Evolutionary conservation across 2,888 invertebrate genomes (phyloP), one percentile per base, ranked within the genome.

Genomic region (Macrosiphum euphorbiae): DNA sequence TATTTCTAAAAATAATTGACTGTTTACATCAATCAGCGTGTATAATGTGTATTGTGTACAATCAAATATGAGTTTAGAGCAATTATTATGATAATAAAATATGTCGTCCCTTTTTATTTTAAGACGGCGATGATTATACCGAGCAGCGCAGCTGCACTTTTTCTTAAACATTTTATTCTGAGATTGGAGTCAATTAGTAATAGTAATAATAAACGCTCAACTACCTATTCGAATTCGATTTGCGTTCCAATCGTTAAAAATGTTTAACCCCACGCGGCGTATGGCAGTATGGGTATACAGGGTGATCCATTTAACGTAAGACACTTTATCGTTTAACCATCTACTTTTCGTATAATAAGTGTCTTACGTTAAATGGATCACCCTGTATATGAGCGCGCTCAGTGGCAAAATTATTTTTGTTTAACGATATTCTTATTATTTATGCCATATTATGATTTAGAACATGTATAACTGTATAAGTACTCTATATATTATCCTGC

Each of bases 401-500:
- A 67, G n/a, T 67, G 67, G 67, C 67, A 67, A 67, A 67, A 67
- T n/a, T 67, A 67, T 67, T 67, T 67, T 67, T 67, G n/a, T n/a
- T 67, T 67, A 4, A 67, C 13, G n/a, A n/a, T 67, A 67, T n/a
- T 44, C 44, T 44, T 13, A n/a, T 67, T 67, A 67, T 67, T n/a
- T 13, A 11, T 61, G 11, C 28, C 11, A 61, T 61, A 61, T 13
- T 11, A 61, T 8, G 26, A 58, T 58, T 8, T 55, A 55, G 1
- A 28, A 28, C 10, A 61, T 2, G 58, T 58, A 52, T 4, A 44
- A 44, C 52, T 52, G 7, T 8, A 28, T 28, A 61, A 8, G 26
- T n/a, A 61, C 28, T 61, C 1, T 61, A 61, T 61, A 61, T 61
- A 11, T 61, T 28, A 61, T 61, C 11, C 28, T 3, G 28, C 28